Base-by-base conservation (phyloP, 2,888 invertebrate species). In the Nymphalis c-album region DNA sequence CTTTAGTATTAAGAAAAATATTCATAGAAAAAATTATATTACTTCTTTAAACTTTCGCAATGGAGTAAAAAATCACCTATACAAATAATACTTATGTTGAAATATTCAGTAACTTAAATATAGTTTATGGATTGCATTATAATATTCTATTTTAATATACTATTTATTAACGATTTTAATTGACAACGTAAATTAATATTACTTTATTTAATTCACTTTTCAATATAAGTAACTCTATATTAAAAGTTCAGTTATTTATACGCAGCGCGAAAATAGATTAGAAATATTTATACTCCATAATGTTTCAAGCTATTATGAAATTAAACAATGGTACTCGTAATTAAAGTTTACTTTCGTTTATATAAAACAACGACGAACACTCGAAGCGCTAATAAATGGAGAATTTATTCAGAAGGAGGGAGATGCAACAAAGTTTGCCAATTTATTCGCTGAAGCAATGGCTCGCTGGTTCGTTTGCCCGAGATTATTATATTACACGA, bases 361-460 rank as follows among this genome's bases (percentile, higher is more conserved):
- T 45, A 65, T 47, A 60, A 17, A 62, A 22, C n/a, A 45, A 22
- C 47, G 53, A 46, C 45, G 55, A 53, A 47, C 18, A 57, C 17
- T 64, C 59, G 59, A 64, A 64, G 64, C 59, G 50, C 50, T 40
- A 59, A 59, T 51, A 51, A 64, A 65, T 60, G 60, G 50, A 55
- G 64, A 65, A 70, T 69, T 73, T 72, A 69, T 72, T 69, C 64
- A 64, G 60, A 47, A 57, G 68, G 60, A 65, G 60, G 64, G 40
- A 57, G 35, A 62, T 69, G 68, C 67, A 69, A 68, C 69, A 67
- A 76, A 76, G 71, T 76, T 76, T 60, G 62, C 65, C 70, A 75
- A 75, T 76, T 75, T 75, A 74, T 74, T 70, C 67, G 59, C 50
- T 47, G 47, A 60, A 66, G 63, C 60, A 46, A 18, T 60, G 55